Percentiles rank a stretch among this genome's conserved stretches.
These are phyloP conservation scores for Synodontis membranacea DNA, from an alignment of 2,113 vertebrate species.

Conservation along the genomic window DNA sequence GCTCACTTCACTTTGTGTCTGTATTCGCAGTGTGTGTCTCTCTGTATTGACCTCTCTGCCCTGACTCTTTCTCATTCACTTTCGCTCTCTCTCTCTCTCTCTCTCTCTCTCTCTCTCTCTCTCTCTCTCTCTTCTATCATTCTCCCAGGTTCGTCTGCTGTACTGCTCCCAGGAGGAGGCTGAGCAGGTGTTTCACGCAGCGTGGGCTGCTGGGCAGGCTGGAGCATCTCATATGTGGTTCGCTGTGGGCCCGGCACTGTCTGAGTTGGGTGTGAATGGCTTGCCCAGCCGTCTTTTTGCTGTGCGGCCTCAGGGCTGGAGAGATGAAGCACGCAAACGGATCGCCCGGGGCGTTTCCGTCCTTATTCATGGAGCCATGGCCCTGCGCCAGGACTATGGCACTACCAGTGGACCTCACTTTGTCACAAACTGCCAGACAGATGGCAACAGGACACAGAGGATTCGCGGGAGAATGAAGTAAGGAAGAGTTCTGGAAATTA, in stretches of 20 bases:
- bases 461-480: constrained; percentile 82
- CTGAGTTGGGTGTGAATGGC: constrained; percentile 77
- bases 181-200: constrained; percentile 84
- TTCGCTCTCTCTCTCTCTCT: constrained; percentile 57
- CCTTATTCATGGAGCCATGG: constrained; percentile 87
- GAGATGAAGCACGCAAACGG: constrained; percentile 82
- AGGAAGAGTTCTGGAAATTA: constrained; percentile 31
- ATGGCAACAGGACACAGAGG: constrained; percentile 81
- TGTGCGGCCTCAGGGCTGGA: constrained; percentile 88
- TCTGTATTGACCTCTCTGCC: constrained; percentile 9
- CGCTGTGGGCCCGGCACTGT: constrained; percentile 85
- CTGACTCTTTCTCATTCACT: constrained; percentile 55
- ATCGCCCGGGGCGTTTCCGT: constrained; percentile 88
- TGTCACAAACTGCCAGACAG: constrained; percentile 84
- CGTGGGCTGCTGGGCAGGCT: constrained; percentile 83
- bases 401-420: constrained; percentile 83
- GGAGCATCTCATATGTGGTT: constrained; percentile 93
- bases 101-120: no score
- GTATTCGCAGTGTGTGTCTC: constrained; percentile 18
- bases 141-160: constrained; percentile 83
- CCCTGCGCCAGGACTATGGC: constrained; percentile 83
- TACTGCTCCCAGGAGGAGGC: constrained; percentile 93
- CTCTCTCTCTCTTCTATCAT: constrained; percentile 60
- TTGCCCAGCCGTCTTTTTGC: constrained; percentile 85
- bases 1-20: constrained; percentile 52